Percentiles rank a stretch among this genome's conserved stretches.
Evolutionary conservation across 2,113 vertebrate genomes (phyloP).

Genomic region (Gallinago media): DNA sequence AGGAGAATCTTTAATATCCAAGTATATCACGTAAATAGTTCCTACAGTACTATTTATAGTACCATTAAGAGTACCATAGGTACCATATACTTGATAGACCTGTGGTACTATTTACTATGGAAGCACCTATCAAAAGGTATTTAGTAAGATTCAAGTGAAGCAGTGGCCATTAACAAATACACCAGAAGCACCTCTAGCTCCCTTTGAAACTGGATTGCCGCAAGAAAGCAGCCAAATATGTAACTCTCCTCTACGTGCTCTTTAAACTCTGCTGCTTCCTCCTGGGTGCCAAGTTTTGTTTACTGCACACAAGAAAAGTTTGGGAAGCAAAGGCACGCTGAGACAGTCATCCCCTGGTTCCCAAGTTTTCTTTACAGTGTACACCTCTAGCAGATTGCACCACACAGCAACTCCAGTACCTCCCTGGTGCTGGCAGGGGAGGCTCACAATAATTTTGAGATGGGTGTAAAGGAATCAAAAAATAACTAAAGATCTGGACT

Average conservation of each 20-base stretch:
- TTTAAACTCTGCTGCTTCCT: neutral
- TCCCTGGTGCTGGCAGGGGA: neutral
- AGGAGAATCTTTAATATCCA: neutral
- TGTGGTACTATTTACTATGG: neutral
- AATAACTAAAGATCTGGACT: neutral
- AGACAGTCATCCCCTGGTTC: neutral
- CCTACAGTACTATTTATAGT: neutral
- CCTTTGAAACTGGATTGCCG: neutral
- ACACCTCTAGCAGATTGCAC: neutral
- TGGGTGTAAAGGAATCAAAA: neutral
- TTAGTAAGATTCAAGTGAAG: neutral
- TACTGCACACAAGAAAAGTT: neutral
- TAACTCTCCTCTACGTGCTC: neutral
- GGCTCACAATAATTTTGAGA: neutral
- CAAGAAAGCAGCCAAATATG: neutral
- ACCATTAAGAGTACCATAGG: too few relatives aligned
- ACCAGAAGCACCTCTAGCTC: neutral
- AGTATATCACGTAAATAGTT: neutral
- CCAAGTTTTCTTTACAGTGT: neutral
- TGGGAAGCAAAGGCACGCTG: neutral
- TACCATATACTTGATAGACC: neutral
- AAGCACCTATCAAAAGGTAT: neutral
- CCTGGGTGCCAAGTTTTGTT: neutral
- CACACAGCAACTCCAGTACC: rapidly evolving
- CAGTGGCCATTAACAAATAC: neutral